A percentile compares a stretch with the other conserved stretches of the same genome.
Evolutionary conservation across 1,140 invertebrate species (phyloP).

Genomic region (Pseudachorutes palmiensis): DNA sequence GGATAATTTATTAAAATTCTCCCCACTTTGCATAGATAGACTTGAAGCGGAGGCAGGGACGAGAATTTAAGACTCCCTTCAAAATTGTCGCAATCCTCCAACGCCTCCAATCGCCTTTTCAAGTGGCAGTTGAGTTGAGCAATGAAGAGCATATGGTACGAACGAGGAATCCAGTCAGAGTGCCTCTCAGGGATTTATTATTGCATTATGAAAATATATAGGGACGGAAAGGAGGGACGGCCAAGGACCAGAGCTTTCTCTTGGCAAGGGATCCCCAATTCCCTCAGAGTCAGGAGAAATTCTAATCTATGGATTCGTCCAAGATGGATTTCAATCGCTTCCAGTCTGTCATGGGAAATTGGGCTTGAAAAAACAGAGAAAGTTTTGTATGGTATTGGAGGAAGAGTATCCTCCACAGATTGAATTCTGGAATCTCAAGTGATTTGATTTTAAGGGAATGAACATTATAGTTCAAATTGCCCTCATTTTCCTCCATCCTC

Average conservation of each 20-base stretch:
- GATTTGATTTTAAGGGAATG: too few species aligned
- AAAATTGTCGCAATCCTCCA: too few species aligned
- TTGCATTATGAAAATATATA: constrained; percentile 3
- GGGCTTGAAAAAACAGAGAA: not conserved
- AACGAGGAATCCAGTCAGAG: too few species aligned
- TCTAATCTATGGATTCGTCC: not conserved
- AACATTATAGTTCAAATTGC: too few species aligned
- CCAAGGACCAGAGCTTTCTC: not conserved
- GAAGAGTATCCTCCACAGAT: too few species aligned
- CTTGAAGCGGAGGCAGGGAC: not conserved
- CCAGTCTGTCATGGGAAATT: not conserved
- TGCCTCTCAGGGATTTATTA: not conserved
- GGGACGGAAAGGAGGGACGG: not conserved
- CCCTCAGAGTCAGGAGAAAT: not conserved
- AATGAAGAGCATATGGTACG: not conserved
- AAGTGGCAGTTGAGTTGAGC: too few species aligned
- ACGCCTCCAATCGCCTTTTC: too few species aligned
- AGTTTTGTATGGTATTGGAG: too few species aligned
- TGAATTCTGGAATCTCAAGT: too few species aligned
- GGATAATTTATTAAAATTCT: constrained; percentile 9
- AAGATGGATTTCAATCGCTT: not conserved
- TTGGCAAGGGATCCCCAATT: not conserved
- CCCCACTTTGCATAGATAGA: not conserved
- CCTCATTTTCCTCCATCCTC: too few species aligned
- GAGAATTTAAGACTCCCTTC: not conserved